Base-by-base conservation (phyloP, 2,797 vertebrate genomes). In the Malurus leucopterus region DNA sequence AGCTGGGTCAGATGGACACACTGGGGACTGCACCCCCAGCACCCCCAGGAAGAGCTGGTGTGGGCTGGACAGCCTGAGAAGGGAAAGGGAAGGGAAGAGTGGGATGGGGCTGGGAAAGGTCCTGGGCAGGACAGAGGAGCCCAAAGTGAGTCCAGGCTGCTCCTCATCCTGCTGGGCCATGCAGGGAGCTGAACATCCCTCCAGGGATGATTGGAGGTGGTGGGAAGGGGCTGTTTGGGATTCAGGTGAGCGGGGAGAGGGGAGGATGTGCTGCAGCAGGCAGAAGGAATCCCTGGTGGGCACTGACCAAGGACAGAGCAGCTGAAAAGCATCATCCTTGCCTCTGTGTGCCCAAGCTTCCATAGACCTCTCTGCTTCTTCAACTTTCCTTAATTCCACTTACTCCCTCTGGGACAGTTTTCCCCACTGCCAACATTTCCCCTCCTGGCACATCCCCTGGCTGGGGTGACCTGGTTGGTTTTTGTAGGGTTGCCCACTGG, bases 401-500 rank as follows among this genome's bases (percentile, higher is more conserved):
- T 8, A 54, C 46, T 29, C 9, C 0, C n/a, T 62, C 13, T 9
- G 30, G 19, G 27, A 34, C 3, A 7, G 16, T 4, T 68, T 43
- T 19, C 6, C 6, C 9, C 7, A 11, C 59, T 43, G 55, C 21
- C 0, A 0, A 4, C 4, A 0, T 54, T 44, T 46, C 13, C 29
- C 46, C 41, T 64, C 38, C 46, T 5, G 5, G 36, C 26, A 7
- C 0, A 0, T 50, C 29, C 26, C 46, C 27, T 30, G 36, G 41
- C 55, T 64, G 77, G 49, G 27, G 7, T 71, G 24, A 36, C 21
- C 50, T 8, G 41, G 16, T 69, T 89, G 32, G 73, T 13, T 80
- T 61, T n/a, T 18, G 24, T 20, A 23, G 84, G 63, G 54, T 15
- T 27, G 34, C 41, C 64, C 23, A 4, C 26, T 2, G 0, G 59